Percentiles rank a stretch among this genome's conserved stretches.
Conservation (phyloP, 1,140 invertebrate species). For the Ooceraea biroi region DNA sequence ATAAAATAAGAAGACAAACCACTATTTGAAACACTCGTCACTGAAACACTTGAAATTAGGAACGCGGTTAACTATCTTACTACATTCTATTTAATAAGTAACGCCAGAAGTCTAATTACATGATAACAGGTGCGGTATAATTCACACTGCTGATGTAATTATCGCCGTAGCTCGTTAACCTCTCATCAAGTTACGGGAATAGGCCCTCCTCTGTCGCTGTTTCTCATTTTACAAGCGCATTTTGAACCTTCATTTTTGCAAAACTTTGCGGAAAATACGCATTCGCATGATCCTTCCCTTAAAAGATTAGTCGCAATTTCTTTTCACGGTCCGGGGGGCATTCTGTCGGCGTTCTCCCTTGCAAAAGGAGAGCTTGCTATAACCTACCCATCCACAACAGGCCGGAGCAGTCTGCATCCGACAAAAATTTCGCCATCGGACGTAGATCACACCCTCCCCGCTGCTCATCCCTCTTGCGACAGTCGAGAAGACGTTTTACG, state of each 20-base stretch:
- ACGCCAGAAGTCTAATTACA: constrained; percentile 39
- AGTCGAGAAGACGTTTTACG: constrained; percentile 75
- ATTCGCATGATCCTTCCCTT: constrained; percentile 28
- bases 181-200: constrained; percentile 42
- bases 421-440: constrained; percentile 69
- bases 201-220: not conserved
- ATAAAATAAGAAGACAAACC: not conserved
- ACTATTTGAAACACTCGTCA: not conserved
- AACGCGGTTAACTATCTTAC: constrained; percentile 21
- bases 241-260: constrained; percentile 17
- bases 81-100: constrained; percentile 37
- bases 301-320: constrained; percentile 57
- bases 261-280: constrained; percentile 29
- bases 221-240: not conserved
- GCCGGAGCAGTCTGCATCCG: constrained; percentile 53
- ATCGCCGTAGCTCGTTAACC: constrained; percentile 53
- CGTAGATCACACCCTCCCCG: constrained; percentile 55
- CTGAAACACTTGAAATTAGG: constrained; percentile 47
- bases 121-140: constrained; percentile 30
- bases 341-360: constrained; percentile 19
- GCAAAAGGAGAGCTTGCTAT: constrained; percentile 36
- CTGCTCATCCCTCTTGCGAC: constrained; percentile 53
- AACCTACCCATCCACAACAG: constrained; percentile 59
- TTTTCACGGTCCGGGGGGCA: constrained; percentile 41
- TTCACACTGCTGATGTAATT: constrained; percentile 41